These are phyloP conservation scores for Nemapogon koenigi DNA, from an alignment of 2,888 invertebrate genomes.

Conservation along the genomic window DNA sequence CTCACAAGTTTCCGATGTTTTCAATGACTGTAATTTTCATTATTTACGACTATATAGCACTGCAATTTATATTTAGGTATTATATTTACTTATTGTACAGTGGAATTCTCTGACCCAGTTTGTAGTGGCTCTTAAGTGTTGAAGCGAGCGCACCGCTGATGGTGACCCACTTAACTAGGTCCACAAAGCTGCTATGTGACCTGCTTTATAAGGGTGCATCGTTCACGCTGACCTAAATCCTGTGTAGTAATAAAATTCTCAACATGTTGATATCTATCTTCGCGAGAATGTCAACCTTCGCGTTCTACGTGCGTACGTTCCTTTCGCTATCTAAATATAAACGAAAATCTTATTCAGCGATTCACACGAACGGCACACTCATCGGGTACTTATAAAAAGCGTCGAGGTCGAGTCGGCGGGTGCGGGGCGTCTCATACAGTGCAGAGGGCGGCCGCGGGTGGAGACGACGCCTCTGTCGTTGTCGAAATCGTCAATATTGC, in stretches of 20 bases:
- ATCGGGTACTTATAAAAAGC: constrained; percentile 60
- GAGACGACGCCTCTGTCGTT: constrained; percentile 40
- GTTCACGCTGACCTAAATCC: no score
- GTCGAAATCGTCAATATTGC: constrained; percentile 1
- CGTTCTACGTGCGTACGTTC: constrained; percentile 3
- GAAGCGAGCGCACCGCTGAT: no score
- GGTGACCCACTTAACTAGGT: constrained; percentile 5
- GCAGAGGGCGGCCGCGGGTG: constrained; percentile 50
- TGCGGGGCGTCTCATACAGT: constrained; percentile 36
- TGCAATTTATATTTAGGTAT: no score
- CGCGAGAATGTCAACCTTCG: no score
- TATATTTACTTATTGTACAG: no score
- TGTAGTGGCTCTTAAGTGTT: no score
- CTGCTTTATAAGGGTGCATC: neutral
- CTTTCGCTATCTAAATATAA: constrained; percentile 49
- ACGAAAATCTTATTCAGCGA: constrained; percentile 37
- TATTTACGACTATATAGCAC: no score
- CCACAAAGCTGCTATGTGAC: constrained; percentile 6
- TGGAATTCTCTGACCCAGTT: no score
- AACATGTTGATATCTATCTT: no score
- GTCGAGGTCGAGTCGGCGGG: constrained; percentile 45
- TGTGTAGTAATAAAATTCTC: no score
- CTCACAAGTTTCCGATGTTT: no score
- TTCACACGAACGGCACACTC: constrained; percentile 45
- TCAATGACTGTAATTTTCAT: no score